Percentiles rank a stretch among this genome's conserved stretches.
These are phyloP conservation scores for Chrysolina oricalcia DNA, from an alignment of 2,888 invertebrate genomes.

Conservation along the genomic window DNA sequence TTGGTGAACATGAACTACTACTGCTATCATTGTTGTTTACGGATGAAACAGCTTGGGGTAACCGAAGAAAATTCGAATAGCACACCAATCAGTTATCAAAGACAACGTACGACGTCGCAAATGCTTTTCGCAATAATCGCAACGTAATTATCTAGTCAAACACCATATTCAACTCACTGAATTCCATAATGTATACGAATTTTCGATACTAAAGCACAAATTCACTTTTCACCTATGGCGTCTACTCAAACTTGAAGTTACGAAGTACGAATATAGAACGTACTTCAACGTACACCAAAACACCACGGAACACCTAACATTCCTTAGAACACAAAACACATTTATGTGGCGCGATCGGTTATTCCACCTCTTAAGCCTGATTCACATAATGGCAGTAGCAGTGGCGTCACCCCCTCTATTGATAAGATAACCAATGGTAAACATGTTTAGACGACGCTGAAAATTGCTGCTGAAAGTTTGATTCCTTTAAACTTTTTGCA, in stretches of 20 bases:
- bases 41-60: conserved; percentile 64
- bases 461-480: too few species aligned
- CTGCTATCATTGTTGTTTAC: conserved; percentile 51
- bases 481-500: too few species aligned
- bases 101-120: conserved; percentile 10
- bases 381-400: too few species aligned
- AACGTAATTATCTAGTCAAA: conserved; percentile 26
- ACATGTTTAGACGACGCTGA: too few species aligned
- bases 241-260: conserved; percentile 49
- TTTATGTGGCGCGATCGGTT: too few species aligned
- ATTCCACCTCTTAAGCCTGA: too few species aligned
- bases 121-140: not conserved
- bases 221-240: conserved; percentile 65
- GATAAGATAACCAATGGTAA: too few species aligned
- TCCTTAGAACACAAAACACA: too few species aligned
- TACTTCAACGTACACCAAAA: not conserved
- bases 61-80: conserved; percentile 47
- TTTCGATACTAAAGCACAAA: conserved; percentile 59
- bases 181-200: conserved; percentile 60
- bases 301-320: not conserved
- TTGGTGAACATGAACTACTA: conserved; percentile 20
- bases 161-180: conserved; percentile 58
- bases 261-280: conserved; percentile 8
- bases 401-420: too few species aligned
- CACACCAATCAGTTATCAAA: conserved; percentile 23